A percentile compares a stretch with the other conserved stretches of the same genome.
Conservation (phyloP, 1,140 invertebrate genomes). For the Polypedilum pembai region DNA sequence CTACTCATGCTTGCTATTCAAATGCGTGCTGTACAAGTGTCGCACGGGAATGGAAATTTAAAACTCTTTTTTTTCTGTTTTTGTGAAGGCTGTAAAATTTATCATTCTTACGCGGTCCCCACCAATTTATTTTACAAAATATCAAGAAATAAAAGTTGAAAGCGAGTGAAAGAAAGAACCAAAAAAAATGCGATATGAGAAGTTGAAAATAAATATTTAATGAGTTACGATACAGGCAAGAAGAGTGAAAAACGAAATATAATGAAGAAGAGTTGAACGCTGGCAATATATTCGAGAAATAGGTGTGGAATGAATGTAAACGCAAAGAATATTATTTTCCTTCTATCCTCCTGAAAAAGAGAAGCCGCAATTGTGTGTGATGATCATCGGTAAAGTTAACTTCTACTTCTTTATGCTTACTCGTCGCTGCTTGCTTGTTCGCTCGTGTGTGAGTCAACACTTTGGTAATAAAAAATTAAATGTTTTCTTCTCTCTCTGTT, state of each 20-base stretch:
- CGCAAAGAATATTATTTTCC: neutral
- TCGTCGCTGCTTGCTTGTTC: too few species aligned
- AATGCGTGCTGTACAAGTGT: too few species aligned
- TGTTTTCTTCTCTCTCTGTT: too few species aligned
- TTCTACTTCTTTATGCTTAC: too few species aligned
- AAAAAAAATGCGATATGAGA: neutral
- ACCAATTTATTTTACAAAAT: neutral
- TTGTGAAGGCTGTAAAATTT: neutral
- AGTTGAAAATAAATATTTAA: neutral
- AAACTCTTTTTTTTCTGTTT: too few species aligned
- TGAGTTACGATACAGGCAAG: neutral
- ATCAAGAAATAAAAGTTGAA: too few species aligned
- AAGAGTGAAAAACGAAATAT: neutral
- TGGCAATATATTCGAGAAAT: neutral
- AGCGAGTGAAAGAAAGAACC: neutral
- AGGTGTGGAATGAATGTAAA: neutral
- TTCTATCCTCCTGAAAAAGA: neutral
- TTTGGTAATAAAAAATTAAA: too few species aligned
- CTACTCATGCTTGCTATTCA: too few species aligned
- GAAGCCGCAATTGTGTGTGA: slow-evolving; percentile 10
- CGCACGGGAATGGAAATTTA: too few species aligned
- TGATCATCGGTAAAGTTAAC: neutral
- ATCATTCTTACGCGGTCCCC: slow-evolving; percentile 9
- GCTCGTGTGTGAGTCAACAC: too few species aligned
- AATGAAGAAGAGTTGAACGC: too few species aligned